These are phyloP conservation scores for Ardeotis arabs DNA, from an alignment of 2,113 vertebrate genomes.

Conservation along the genomic window DNA sequence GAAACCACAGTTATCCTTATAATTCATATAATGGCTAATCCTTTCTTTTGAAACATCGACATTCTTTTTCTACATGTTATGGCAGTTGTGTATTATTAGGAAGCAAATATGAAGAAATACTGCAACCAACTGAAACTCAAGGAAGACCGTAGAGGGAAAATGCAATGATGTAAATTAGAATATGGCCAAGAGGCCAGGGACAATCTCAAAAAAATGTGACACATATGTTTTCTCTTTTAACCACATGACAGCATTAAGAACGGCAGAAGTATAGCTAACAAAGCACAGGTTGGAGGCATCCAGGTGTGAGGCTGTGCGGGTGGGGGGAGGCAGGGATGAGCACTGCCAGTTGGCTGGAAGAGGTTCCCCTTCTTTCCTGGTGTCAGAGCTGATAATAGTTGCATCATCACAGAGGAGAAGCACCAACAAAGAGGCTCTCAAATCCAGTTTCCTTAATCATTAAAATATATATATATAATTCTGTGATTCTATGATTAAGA, in stretches of 20 bases:
- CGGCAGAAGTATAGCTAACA: not conserved
- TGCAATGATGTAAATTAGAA: not conserved
- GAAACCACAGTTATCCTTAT: slow-evolving; percentile 1
- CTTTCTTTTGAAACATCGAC: not conserved
- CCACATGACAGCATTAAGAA: not conserved
- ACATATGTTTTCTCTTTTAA: slow-evolving; percentile 6
- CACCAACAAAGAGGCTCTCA: not conserved
- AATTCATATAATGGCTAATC: not conserved
- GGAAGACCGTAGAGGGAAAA: not conserved
- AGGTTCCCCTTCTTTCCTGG: not conserved
- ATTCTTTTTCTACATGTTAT: not conserved
- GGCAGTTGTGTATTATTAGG: not conserved
- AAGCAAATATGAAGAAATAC: not conserved
- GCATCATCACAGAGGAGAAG: not conserved
- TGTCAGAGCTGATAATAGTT: not conserved
- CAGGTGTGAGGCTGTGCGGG: not conserved
- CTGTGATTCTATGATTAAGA: not conserved
- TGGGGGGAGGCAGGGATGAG: not conserved
- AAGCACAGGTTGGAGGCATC: not conserved
- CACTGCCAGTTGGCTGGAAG: not conserved
- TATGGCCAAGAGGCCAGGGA: not conserved
- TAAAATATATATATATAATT: not conserved
- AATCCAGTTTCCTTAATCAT: not conserved
- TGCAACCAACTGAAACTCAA: not conserved
- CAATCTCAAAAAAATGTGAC: not conserved